phyloP scores from a whole-genome alignment of 2,888 invertebrate genomes.

The Allolobophora icterica region DNA sequence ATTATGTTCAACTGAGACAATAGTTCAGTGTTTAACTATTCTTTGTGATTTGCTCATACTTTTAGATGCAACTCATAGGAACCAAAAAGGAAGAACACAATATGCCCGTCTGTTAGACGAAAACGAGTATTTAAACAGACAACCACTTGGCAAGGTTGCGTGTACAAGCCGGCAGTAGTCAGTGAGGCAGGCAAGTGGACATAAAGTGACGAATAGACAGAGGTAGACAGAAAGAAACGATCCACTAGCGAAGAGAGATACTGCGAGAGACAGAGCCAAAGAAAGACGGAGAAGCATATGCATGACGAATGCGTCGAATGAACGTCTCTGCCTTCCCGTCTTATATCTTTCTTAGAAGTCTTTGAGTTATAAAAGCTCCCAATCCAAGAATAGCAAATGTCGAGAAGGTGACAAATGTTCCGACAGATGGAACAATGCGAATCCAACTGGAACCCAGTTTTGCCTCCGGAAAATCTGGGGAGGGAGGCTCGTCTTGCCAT shows the following conservation, averaged over 20 bases:
- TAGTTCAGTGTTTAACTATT: too few relatives aligned
- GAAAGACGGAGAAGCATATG: neutral
- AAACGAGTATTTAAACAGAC: too few relatives aligned
- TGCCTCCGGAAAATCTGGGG: constrained; percentile 25
- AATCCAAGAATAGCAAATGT: neutral
- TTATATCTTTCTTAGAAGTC: neutral
- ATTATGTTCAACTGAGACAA: too few relatives aligned
- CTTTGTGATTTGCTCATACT: too few relatives aligned
- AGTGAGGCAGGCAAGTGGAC: too few relatives aligned
- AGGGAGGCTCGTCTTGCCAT: constrained; percentile 53
- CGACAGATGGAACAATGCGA: neutral
- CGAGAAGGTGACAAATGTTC: neutral
- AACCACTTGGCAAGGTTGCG: too few relatives aligned
- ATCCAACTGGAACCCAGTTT: neutral
- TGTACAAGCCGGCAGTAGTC: too few relatives aligned
- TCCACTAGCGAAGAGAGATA: neutral
- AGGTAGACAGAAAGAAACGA: neutral
- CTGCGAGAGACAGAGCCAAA: neutral
- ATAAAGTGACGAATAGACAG: too few relatives aligned
- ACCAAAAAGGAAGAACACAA: too few relatives aligned
- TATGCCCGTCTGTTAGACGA: too few relatives aligned
- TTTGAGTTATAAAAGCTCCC: neutral
- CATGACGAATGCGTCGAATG: neutral
- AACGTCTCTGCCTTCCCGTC: neutral
- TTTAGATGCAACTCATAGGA: too few relatives aligned